A percentile compares a stretch with the other conserved stretches of the same genome.
These are phyloP conservation scores for Himalopsyche tibetana DNA, from an alignment of 2,888 invertebrate genomes.

Conservation along the genomic window DNA sequence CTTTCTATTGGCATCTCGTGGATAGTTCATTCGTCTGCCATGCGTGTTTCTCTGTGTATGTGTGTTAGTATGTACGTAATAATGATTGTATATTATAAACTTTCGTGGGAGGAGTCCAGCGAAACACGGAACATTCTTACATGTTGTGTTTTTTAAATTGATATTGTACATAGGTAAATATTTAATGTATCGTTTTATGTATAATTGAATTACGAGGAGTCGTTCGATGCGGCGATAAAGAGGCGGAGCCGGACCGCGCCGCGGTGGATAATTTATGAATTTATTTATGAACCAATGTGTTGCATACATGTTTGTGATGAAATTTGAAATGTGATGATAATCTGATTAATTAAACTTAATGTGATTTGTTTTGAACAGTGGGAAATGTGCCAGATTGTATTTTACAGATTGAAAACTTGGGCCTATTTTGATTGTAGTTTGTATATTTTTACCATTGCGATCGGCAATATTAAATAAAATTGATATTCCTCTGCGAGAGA, in stretches of 20 bases:
- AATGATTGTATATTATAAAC: slow-evolving; percentile 57
- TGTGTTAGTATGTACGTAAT: slow-evolving; percentile 59
- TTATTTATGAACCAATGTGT: slow-evolving; percentile 46
- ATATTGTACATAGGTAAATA: slow-evolving; percentile 63
- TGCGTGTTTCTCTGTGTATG: slow-evolving; percentile 55
- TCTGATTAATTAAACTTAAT: slow-evolving; percentile 56
- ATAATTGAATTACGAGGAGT: slow-evolving; percentile 60
- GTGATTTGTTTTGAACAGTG: slow-evolving; percentile 56
- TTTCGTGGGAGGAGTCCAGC: slow-evolving; percentile 44
- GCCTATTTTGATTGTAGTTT: slow-evolving; percentile 35
- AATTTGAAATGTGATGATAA: slow-evolving; percentile 61
- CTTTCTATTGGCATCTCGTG: slow-evolving; percentile 56
- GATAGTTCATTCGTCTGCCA: slow-evolving; percentile 52
- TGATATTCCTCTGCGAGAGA: no score
- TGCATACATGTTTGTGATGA: slow-evolving; percentile 54
- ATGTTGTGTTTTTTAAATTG: slow-evolving; percentile 61
- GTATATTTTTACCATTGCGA: not conserved
- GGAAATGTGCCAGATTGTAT: slow-evolving; percentile 54
- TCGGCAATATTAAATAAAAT: not conserved
- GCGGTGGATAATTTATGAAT: slow-evolving; percentile 7
- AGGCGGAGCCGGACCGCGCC: slow-evolving; percentile 3
- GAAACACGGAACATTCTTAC: slow-evolving; percentile 55
- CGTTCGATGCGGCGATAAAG: slow-evolving; percentile 17
- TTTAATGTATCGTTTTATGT: slow-evolving; percentile 60
- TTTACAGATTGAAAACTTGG: slow-evolving; percentile 53